Conservation (phyloP, 2,113 vertebrate species). For the Megaceryle torquata region DNA sequence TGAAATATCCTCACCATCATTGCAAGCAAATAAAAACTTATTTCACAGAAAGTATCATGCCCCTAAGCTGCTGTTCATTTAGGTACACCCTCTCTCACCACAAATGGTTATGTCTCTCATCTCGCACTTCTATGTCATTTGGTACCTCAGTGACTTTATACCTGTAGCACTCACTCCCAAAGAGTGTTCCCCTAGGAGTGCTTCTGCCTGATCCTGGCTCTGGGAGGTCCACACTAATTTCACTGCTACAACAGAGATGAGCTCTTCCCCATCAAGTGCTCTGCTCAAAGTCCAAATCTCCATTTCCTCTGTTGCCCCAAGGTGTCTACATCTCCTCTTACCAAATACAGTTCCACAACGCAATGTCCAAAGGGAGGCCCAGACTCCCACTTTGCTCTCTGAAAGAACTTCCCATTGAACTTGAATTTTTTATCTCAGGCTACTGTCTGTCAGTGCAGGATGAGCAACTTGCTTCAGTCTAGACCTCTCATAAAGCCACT, state of each 20-base stretch:
- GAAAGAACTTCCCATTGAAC: neutral
- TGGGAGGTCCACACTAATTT: neutral
- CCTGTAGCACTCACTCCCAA: neutral
- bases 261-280: neutral
- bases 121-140: neutral
- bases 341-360: neutral
- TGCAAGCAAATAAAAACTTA: neutral
- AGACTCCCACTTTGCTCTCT: neutral
- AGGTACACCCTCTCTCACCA: neutral
- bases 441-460: neutral
- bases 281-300: neutral
- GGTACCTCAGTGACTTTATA: neutral
- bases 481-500: neutral
- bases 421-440: neutral
- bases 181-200: accelerated
- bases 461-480: neutral
- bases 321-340: neutral
- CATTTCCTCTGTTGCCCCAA: neutral
- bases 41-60: neutral
- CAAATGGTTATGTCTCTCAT: neutral
- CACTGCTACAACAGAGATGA: neutral
- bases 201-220: neutral
- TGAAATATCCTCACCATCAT: neutral
- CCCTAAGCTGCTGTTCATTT: neutral
- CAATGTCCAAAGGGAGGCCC: neutral